phyloP scores from a whole-genome alignment of 2,888 invertebrate genomes.

The Erebia palarica region DNA sequence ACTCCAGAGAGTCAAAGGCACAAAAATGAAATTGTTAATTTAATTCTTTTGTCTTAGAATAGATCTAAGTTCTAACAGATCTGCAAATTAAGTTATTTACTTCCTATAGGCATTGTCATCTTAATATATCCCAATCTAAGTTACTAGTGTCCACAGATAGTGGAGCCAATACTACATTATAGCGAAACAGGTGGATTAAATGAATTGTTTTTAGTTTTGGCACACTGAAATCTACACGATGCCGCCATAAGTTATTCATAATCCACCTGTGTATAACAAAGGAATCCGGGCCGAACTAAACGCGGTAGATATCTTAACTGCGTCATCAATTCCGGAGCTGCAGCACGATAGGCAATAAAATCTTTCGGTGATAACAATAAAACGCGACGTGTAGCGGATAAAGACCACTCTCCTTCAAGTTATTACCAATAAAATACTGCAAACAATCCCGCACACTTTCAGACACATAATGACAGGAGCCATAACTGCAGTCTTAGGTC shows the following conservation, averaged over 20 bases:
- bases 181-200: neutral
- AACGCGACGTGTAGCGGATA: constrained; percentile 41
- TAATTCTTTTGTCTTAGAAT: too few species aligned
- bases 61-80: neutral
- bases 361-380: constrained; percentile 47
- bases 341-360: constrained; percentile 44
- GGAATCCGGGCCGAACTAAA: constrained; percentile 10
- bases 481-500: constrained; percentile 23
- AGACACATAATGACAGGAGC: constrained; percentile 25
- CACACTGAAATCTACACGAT: neutral
- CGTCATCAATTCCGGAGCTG: constrained; percentile 42
- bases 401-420: constrained; percentile 41
- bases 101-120: too few species aligned
- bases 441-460: constrained; percentile 40
- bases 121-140: too few species aligned
- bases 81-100: neutral
- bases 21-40: neutral
- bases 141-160: neutral
- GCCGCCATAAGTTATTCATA: constrained; percentile 15
- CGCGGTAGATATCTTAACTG: constrained; percentile 39
- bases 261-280: constrained; percentile 16
- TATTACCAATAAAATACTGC: constrained; percentile 44
- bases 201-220: neutral
- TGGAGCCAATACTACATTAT: too few species aligned
- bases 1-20: neutral